Base-by-base conservation (phyloP, 2,797 vertebrate species). In the Triplophysa bombifrons region DNA sequence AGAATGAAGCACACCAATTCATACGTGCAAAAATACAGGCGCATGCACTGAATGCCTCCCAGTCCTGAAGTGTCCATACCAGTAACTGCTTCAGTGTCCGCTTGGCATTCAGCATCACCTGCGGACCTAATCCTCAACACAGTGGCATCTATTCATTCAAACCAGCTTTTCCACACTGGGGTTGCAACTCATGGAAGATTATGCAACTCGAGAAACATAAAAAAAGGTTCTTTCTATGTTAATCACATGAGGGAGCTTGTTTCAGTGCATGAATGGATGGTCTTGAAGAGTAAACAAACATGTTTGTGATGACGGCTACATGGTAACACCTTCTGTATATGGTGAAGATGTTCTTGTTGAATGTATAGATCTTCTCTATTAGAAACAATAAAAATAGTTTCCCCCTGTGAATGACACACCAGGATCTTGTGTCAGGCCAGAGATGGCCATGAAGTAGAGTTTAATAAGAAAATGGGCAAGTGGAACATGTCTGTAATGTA, bases 131-230 rank as follows among this genome's bases (percentile, higher is more conserved):
- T 91, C 88, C 90, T 79, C 82, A 89, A 84, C 87, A 89, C 86
- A 90, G 86, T 89, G 84, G 81, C 82, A 82, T 88, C 87, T 87
- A 89, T 91, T 92, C 80, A 87, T 85, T 86, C 76, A 87, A 90
- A 88, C 87, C 85, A 88, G 84, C 88, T 91, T 86, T 88, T 83
- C 80, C 81, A 64, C 84, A 56, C 79, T 74, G 70, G 76, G 84
- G 80, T 85, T 90, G 87, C 27, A 87, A 89, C 86, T 89, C 82
- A 84, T 86, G 50, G 58, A 80, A 87, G 85, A 90, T 92, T 91
- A 91, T 84, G 80, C 85, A 89, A 92, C 80, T 80, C 74, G 80
- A 30, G 86, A 85, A 87, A 87, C 70, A n/a, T 27, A 81, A 78
- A 85, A 83, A 88, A 88, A 87, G 82, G 83, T 85, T 63, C 67